Base-by-base conservation (phyloP, 2,113 vertebrate genomes). In the Ranitomeya imitator region DNA sequence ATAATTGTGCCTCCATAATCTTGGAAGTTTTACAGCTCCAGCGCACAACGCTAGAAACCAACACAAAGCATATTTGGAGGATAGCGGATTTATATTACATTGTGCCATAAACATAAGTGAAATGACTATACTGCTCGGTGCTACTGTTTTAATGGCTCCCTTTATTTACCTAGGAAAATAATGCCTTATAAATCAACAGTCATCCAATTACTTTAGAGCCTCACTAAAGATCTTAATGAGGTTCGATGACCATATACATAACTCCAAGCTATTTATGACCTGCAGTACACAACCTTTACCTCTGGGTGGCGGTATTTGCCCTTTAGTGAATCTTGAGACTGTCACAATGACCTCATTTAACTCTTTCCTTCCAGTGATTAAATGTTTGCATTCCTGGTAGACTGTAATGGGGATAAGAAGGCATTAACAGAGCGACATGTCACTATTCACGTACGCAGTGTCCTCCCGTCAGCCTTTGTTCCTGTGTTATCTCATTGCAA, bases 151-250 rank as follows among this genome's bases (percentile, higher is more conserved):
- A 84, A 84, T 84, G 51, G 37, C 61, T 84, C 21, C 14, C 15
- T 83, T 26, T 84, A 84, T 84, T 84, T 55, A 84, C 82, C 23
- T 54, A 84, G 65, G 21, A 71, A 71, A 84, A 84, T 26, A 84
- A 84, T 84, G 19, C 45, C 63, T 31, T 84, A 84, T 84, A 84
- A 84, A 84, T 84, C 82, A 84, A 1, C 65, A 54, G 63, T 45
- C n/a, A 84, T 71, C n/a, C 82, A 84, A 84, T 84, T 84, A 55
- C 65, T 84, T 84, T 84, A 84, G 71, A 84, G 82, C 82, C 82
- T 84, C 82, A 84, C 63, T 84, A 84, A 84, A 84, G 82, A 55
- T 23, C 63, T 83, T 83, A 83, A 83, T 69, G 61, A 83, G 81
- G 63, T 54, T 54, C 71, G 63, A 84, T 84, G 82, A 71, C 63